Base-by-base conservation (phyloP, 1,140 invertebrate species). In the Drosophila malerkotliana region DNA sequence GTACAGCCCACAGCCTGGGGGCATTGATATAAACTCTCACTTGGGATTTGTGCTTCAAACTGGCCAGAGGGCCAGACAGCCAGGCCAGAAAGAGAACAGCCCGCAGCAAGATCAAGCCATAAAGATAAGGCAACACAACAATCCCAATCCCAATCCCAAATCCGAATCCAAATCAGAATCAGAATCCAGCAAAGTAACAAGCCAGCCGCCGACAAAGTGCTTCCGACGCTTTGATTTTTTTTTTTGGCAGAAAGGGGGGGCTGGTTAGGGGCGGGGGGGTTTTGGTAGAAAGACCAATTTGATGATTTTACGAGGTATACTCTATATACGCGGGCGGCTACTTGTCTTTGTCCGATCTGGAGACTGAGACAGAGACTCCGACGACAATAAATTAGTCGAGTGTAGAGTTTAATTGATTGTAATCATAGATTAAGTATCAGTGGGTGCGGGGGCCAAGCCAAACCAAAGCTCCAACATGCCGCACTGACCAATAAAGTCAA, bases 391-490 rank as follows among this genome's bases (percentile, higher is more conserved):
- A 87, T 87, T 88, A 87, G 83, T 77, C 83, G 76, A 87, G 83
- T 87, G 83, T 88, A 87, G 83, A 79, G 77, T 83, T 87, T 87
- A 87, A 87, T 87, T 87, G 83, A 87, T 87, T 87, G 83, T 88
- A 83, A 88, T 88, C 83, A 88, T 89, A 88, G 83, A 88, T 88
- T 88, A 88, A 88, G 83, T 88, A 88, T 88, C 83, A 84, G 14
- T 15, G 41, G 14, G 14, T 44, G 14, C 14, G 39, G 56, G 55
- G 26, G 15, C 32, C 34, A 10, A 18, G 21, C 45, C 45, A 14
- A 4, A 41, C 7, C 32, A 39, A 59, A 59, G 59, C 55, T 32
- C 61, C 63, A 61, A 52, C 60, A 54, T 41, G 41, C 21, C 59
- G 49, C 24, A 57, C 61, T 88, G 83, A 88, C 83, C 83, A 88